A percentile compares a stretch with the other conserved stretches of the same genome.
Evolutionary conservation across 1,140 invertebrate species (phyloP).

Genomic region (Drosophila navojoa): DNA sequence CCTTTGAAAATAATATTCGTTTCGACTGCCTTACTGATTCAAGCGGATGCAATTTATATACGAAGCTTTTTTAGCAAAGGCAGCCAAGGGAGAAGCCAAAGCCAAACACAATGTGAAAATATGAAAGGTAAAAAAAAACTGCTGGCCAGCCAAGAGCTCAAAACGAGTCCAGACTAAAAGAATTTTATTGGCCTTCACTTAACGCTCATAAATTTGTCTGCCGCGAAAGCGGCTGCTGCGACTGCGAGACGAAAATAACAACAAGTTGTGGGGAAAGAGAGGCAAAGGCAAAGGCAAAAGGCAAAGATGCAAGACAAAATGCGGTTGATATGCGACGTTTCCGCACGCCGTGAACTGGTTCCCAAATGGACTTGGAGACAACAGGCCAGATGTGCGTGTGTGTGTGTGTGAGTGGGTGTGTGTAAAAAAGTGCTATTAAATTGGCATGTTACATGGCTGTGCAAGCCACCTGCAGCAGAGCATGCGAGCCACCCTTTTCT

Average conservation of each 20-base stretch:
- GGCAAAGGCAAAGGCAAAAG: constrained; percentile 19
- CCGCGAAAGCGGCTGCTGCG: constrained; percentile 40
- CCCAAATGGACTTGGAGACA: constrained; percentile 20
- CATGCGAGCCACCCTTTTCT: constrained; percentile 59
- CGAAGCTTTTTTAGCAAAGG: background rate
- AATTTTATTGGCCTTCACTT: constrained; percentile 80
- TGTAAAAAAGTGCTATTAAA: constrained; percentile 54
- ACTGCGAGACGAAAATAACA: constrained; percentile 52
- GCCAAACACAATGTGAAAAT: constrained; percentile 20
- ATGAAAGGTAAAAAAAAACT: constrained; percentile 41
- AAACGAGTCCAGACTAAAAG: constrained; percentile 74
- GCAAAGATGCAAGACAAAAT: constrained; percentile 62
- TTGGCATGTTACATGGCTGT: constrained; percentile 46
- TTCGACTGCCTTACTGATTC: background rate
- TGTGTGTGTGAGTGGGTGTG: constrained; percentile 24
- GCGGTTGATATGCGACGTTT: constrained; percentile 72
- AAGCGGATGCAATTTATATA: constrained; percentile 19
- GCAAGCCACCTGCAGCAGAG: constrained; percentile 35
- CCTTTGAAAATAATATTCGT: too few relatives aligned
- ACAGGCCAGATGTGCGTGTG: background rate
- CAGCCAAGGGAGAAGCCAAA: background rate
- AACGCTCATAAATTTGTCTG: constrained; percentile 79
- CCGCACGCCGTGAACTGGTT: constrained; percentile 70
- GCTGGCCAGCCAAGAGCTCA: constrained; percentile 36
- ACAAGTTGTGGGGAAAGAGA: constrained; percentile 1